Evolutionary conservation across 2,113 vertebrate species (phyloP).

Genomic region (Neopipo cinnamomea): DNA sequence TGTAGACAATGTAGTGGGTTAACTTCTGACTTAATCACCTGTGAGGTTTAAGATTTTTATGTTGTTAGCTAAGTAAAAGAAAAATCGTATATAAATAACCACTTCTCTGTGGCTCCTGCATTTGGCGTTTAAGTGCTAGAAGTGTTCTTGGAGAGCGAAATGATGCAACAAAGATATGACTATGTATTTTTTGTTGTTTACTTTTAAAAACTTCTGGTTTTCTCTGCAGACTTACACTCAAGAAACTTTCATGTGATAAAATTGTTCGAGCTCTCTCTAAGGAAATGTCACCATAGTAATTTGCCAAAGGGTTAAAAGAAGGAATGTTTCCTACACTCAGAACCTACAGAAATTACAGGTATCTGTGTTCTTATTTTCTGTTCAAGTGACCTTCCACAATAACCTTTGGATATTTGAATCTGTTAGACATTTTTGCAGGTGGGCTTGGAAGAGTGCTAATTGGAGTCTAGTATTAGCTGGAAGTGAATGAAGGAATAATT

Average conservation of each 20-base stretch:
- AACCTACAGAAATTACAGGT: neutral
- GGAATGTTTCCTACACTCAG: neutral
- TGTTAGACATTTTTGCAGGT: conserved; percentile 66
- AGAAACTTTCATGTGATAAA: neutral
- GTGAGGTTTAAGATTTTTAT: neutral
- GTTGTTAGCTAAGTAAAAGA: neutral
- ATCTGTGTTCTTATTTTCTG: neutral
- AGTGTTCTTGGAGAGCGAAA: neutral
- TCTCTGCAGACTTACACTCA: neutral
- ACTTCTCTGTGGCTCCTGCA: neutral
- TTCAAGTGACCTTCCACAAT: neutral
- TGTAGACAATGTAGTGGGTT: neutral
- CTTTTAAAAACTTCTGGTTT: neutral
- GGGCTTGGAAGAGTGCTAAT: conserved; percentile 68
- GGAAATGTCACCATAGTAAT: neutral
- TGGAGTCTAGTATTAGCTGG: conserved; percentile 69
- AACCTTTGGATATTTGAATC: conserved; percentile 20
- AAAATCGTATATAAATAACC: neutral
- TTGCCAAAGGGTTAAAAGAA: neutral
- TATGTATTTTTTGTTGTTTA: neutral
- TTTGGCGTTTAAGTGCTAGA: neutral
- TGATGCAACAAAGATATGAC: neutral
- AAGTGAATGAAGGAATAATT: conserved; percentile 72
- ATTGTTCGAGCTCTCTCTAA: neutral
- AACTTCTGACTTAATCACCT: neutral